Base-by-base conservation (phyloP, 2,888 invertebrate species). In the Epinotia ramella region DNA sequence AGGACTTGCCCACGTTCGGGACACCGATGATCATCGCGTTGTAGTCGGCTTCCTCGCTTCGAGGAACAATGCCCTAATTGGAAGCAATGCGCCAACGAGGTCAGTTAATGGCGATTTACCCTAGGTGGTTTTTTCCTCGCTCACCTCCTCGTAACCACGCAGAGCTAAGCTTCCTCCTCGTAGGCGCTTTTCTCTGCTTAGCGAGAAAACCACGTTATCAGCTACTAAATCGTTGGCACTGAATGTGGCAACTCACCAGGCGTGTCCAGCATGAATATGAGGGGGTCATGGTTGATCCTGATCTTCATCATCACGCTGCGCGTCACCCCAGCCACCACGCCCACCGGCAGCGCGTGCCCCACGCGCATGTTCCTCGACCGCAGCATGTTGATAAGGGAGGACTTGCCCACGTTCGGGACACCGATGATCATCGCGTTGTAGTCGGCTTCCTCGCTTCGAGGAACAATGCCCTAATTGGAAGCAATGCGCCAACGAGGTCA, bases 1-100 rank as follows among this genome's bases (percentile, higher is more conserved):
- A 98, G 0, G 99, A 99, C 90, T 99, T 99, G 4, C 99, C 99
- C 3, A 99, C 99, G 94, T 99, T 99, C 0, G 99, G 99, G 12
- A 99, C 97, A 0, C 99, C 99, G 77, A 98, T 97, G 3, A 98
- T 96, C 98, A 99, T 97, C 0, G 98, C 94, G 84, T 95, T 96
- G 85, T 94, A 97, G 77, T 98, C 97, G 24, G 93, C 89, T 79
- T 95, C 95, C 46, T 96, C 95, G 16, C 93, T 89, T 80, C 98
- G 95, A 83, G n/a, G n/a, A n/a, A n/a, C n/a, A n/a, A n/a, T n/a
- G n/a, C n/a, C n/a, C n/a, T n/a, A n/a, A n/a, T n/a, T n/a, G n/a
- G n/a, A n/a, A n/a, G n/a, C n/a, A n/a, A n/a, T n/a, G n/a, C n/a
- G n/a, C n/a, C n/a, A n/a, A n/a, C n/a, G n/a, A n/a, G n/a, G n/a